Evolutionary conservation across 2,113 vertebrate genomes (phyloP).

Genomic region (Stigmatopora argus): DNA sequence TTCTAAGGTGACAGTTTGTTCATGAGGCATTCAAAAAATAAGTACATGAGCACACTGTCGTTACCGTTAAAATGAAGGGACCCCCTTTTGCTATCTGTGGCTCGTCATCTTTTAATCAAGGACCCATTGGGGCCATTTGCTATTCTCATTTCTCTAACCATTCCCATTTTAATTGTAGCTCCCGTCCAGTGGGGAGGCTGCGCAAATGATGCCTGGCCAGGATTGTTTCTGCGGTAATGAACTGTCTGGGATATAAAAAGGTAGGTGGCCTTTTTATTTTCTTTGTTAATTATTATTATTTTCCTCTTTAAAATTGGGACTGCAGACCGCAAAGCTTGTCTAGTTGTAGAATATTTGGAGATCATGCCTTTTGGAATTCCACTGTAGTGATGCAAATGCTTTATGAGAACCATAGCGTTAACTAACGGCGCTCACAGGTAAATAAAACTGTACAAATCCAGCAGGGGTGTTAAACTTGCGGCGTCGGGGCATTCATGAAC

Average conservation of each 20-base stretch:
- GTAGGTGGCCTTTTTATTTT: conserved; percentile 24
- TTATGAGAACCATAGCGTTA: conserved; percentile 52
- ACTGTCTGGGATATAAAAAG: conserved; percentile 74
- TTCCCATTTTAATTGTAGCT: conserved; percentile 44
- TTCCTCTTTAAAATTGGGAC: conserved; percentile 56
- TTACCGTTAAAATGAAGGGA: conserved; percentile 33
- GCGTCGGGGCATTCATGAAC: too few species aligned
- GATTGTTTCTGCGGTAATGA: conserved; percentile 75
- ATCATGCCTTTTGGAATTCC: conserved; percentile 56
- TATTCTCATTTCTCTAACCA: conserved; percentile 44
- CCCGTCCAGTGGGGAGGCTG: conserved; percentile 39
- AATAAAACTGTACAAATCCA: conserved; percentile 64
- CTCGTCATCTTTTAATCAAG: conserved; percentile 66
- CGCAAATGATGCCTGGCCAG: conserved; percentile 63
- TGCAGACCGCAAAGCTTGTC: conserved; percentile 50
- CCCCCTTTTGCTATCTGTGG: conserved; percentile 32
- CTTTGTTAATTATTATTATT: too few species aligned
- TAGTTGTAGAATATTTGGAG: conserved; percentile 61
- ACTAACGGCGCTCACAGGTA: conserved; percentile 43
- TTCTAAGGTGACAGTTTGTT: too few species aligned
- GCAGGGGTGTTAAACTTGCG: background rate
- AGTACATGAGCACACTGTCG: conserved; percentile 7
- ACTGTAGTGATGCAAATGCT: conserved; percentile 65
- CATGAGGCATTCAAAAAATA: too few species aligned
- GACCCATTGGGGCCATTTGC: conserved; percentile 40